Conservation (phyloP, 2,888 invertebrate genomes). For the Cabera pusaria region DNA sequence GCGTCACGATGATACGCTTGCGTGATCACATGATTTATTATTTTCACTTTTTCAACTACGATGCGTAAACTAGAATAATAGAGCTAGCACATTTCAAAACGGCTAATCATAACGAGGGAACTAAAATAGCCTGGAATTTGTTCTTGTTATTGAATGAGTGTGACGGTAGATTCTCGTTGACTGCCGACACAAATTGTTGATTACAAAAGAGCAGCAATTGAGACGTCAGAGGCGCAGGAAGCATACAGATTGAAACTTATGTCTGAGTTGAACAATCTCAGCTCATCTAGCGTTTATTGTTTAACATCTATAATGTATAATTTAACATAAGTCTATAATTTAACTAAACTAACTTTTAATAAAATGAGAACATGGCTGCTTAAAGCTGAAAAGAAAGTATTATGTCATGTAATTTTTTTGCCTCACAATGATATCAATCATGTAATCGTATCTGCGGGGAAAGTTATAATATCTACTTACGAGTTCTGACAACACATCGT, state of each 20-base stretch:
- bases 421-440: conserved; percentile 46
- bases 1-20: conserved; percentile 31
- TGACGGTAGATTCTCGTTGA: conserved; percentile 61
- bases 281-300: conserved; percentile 36
- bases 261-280: conserved; percentile 53
- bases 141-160: conserved; percentile 66
- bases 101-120: conserved; percentile 56
- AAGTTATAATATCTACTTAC: conserved; percentile 52
- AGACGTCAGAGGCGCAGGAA: conserved; percentile 76
- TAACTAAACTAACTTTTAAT: conserved; percentile 1
- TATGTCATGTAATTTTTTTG: conserved; percentile 29
- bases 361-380: conserved; percentile 8
- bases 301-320: conserved; percentile 29
- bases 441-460: conserved; percentile 46
- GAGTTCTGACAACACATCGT: conserved; percentile 44
- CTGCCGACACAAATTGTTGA: conserved; percentile 76
- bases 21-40: conserved; percentile 36
- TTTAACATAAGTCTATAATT: conserved; percentile 10
- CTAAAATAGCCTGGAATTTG: conserved; percentile 69
- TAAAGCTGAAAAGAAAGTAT: conserved; percentile 5
- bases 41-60: conserved; percentile 29
- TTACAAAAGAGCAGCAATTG: conserved; percentile 82
- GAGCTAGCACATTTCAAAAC: conserved; percentile 39
- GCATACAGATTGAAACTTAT: conserved; percentile 75
- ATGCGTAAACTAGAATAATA: conserved; percentile 22